Evolutionary conservation across 2,888 invertebrate genomes (phyloP).

Genomic region (Amphipyra berbera): DNA sequence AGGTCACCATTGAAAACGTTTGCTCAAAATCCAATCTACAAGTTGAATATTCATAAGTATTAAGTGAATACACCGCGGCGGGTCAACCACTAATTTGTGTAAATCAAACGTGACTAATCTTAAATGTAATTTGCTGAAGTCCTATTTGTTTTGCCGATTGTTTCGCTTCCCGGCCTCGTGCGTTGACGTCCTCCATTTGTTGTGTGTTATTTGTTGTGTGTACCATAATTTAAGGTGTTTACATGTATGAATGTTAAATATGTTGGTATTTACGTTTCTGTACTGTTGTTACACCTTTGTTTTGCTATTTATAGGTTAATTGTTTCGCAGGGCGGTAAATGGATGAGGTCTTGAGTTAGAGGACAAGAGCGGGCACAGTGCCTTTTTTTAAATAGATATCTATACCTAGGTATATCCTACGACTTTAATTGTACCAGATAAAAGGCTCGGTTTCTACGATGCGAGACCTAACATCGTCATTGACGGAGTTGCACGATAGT

Average conservation of each 20-base stretch:
- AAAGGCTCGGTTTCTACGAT: too few species aligned
- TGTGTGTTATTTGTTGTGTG: background rate
- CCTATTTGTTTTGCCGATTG: conserved; percentile 42
- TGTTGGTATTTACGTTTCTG: background rate
- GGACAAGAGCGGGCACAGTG: too few species aligned
- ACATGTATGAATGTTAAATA: background rate
- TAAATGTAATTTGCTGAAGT: conserved; percentile 63
- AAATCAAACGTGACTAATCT: conserved; percentile 72
- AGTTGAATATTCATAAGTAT: conserved; percentile 74
- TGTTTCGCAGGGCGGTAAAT: too few species aligned
- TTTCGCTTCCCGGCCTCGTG: conserved; percentile 9
- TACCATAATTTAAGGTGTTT: conserved; percentile 14
- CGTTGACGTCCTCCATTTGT: conserved; percentile 18
- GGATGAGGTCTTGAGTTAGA: too few species aligned
- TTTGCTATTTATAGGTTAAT: too few species aligned
- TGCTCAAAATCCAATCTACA: conserved; percentile 55
- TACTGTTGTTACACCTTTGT: too few species aligned
- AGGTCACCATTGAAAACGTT: conserved; percentile 55
- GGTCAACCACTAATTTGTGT: conserved; percentile 67
- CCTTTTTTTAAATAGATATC: too few species aligned
- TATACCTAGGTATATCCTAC: too few species aligned
- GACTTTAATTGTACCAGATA: too few species aligned
- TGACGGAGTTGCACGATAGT: too few species aligned
- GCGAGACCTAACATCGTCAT: too few species aligned
- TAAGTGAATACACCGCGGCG: conserved; percentile 60